Conservation (phyloP, 1,140 invertebrate genomes). For the Zophobas atratus region DNA sequence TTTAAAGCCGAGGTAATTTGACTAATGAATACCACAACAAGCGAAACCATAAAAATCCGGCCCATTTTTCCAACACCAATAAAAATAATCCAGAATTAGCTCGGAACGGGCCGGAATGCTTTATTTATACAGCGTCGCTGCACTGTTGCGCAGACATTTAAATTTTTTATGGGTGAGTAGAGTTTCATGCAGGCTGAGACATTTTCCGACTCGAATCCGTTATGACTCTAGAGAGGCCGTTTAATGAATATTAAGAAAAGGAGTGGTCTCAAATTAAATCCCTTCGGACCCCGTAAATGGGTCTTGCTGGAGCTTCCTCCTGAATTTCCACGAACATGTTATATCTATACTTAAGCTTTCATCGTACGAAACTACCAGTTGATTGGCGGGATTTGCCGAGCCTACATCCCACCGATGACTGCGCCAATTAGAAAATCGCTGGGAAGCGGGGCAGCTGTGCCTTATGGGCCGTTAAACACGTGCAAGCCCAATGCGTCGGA, state of each 20-base stretch:
- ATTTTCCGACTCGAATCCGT: slow-evolving; percentile 31
- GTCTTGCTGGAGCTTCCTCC: slow-evolving; percentile 7
- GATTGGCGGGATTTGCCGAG: slow-evolving; percentile 4
- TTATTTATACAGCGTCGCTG: slow-evolving; percentile 25
- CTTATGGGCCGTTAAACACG: no score
- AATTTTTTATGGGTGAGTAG: slow-evolving; percentile 42
- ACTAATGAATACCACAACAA: no score
- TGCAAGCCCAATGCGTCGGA: no score
- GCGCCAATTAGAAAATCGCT: no score
- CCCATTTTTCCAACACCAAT: no score
- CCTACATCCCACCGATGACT: no score
- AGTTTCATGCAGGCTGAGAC: slow-evolving; percentile 30
- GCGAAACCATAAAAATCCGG: no score
- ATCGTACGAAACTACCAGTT: neutral
- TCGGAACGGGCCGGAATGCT: neutral
- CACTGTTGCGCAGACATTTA: slow-evolving; percentile 41
- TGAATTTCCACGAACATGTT: slow-evolving; percentile 27
- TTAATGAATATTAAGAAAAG: slow-evolving; percentile 43
- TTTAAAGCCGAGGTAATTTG: no score
- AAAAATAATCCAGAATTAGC: slow-evolving; percentile 34
- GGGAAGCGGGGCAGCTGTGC: no score
- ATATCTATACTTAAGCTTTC: slow-evolving; percentile 14
- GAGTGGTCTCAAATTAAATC: slow-evolving; percentile 42
- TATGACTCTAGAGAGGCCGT: slow-evolving; percentile 36
- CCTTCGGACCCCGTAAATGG: slow-evolving; percentile 17